Evolutionary conservation across 2,797 vertebrate species (phyloP).

Genomic region (Microctenopoma stevenorrisi): DNA sequence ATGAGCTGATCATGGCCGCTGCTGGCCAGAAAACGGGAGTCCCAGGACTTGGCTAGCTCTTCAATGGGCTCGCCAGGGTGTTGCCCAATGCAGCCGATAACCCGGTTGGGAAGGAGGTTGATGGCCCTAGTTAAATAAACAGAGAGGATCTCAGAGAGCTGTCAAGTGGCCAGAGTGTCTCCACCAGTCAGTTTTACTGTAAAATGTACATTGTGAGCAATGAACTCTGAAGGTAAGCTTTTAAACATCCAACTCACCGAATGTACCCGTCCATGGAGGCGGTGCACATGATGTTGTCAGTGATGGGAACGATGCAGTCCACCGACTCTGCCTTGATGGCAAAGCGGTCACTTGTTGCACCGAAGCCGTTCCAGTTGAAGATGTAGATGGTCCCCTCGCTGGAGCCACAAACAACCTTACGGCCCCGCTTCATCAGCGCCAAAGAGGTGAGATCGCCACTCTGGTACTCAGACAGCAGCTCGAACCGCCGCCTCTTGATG

Average conservation of each 20-base stretch:
- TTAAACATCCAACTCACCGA: constrained; percentile 80
- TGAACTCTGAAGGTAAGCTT: neutral
- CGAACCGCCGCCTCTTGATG: constrained; percentile 90
- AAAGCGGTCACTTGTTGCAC: constrained; percentile 96
- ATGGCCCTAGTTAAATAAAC: constrained; percentile 82
- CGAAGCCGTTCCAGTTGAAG: constrained; percentile 97
- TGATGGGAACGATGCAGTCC: constrained; percentile 91
- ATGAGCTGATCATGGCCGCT: constrained; percentile 92
- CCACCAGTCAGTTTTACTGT: neutral
- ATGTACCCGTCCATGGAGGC: constrained; percentile 93
- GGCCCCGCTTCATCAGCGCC: constrained; percentile 91
- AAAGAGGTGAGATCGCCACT: constrained; percentile 92
- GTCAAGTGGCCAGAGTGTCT: too few relatives aligned
- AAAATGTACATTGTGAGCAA: neutral
- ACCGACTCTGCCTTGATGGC: constrained; percentile 90
- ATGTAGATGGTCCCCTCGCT: constrained; percentile 95
- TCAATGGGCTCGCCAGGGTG: constrained; percentile 92
- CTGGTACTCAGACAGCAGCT: constrained; percentile 92
- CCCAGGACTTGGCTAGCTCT: constrained; percentile 84
- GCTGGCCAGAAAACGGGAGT: constrained; percentile 87
- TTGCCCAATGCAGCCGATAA: constrained; percentile 93
- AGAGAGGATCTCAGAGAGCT: neutral
- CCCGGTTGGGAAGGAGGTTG: constrained; percentile 91
- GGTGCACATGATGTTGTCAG: constrained; percentile 90
- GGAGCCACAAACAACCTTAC: constrained; percentile 93